phyloP scores from a whole-genome alignment of 2,797 vertebrate species.

The Sylvilagus floridanus region DNA sequence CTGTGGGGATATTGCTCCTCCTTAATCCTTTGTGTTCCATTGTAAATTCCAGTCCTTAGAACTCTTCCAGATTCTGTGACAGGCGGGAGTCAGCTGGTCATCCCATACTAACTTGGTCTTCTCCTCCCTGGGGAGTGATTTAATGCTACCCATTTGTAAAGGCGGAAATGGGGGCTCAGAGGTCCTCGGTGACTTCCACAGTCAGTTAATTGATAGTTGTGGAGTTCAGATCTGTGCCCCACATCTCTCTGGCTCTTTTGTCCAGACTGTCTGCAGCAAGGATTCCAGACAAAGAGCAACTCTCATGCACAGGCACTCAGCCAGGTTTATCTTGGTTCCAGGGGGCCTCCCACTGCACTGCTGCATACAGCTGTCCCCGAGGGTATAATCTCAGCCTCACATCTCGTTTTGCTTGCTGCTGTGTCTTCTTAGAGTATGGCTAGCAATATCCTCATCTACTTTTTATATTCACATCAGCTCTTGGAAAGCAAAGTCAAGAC shows the following conservation, averaged over 20 bases:
- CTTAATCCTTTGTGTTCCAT: neutral
- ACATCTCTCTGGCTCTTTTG: neutral
- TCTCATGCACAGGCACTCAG: accelerated
- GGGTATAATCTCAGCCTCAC: neutral
- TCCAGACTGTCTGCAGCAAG: neutral
- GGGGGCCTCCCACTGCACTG: accelerated
- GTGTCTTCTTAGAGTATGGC: neutral
- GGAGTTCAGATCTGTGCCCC: neutral
- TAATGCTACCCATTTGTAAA: neutral
- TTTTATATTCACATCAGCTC: slow-evolving; percentile 7
- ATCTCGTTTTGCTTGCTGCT: neutral
- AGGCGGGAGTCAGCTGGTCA: neutral
- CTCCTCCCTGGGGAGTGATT: neutral
- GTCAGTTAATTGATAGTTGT: neutral
- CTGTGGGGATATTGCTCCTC: neutral
- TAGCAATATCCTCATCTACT: neutral
- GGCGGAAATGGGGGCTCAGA: neutral
- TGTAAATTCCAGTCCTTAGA: neutral
- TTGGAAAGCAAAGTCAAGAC: slow-evolving; percentile 7
- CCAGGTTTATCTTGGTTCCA: neutral
- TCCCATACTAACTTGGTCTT: neutral
- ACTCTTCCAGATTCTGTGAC: neutral
- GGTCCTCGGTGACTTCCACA: neutral
- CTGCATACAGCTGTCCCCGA: neutral
- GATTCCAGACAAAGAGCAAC: neutral